Evolutionary conservation across 2,113 vertebrate species (phyloP), one percentile per base, ranked within the genome.

Genomic region (Tetrao urogallus): DNA sequence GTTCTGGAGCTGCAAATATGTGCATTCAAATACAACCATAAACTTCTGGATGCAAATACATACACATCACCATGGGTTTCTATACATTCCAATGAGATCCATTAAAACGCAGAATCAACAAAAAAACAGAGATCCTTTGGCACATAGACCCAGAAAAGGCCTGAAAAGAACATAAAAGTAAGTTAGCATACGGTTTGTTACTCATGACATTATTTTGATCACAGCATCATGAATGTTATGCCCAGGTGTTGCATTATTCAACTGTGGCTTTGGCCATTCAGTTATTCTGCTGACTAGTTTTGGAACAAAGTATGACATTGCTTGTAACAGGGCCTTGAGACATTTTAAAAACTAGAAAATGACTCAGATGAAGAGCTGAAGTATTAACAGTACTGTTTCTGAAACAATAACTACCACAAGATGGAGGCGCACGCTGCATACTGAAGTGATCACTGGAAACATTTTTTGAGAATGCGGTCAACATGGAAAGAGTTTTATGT

Each of bases 61-160:
- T 43, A 27, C 7, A n/a, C 20, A 47, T 32, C 28, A n/a, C 8
- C 21, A 34, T 1, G 0, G 0, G 75, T 63, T 77, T 67, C 38
- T 83, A 32, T 72, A 3, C 47, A 69, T 81, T 74, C 52, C 47
- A n/a, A 28, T 60, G 42, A 74, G 25, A 67, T 50, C 22, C 11
- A 20, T 43, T 60, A 64, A 43, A 93, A 40, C 6, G 57, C 19
- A 34, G 24, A 56, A 86, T 21, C 13, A 65, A 85, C 10, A 7
- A 48, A 20, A 6, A 64, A 90, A 4, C 5, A 43, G 47, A 93
- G 36, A 52, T 13, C 3, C 3, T 73, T 86, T 77, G n/a, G 34
- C 13, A 24, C 25, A n/a, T 43, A 74, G 24, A 10, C 15, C 52
- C 15, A 54, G 14, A 54, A 54, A 75, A 67, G 20, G 20, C 17